Evolutionary conservation across 2,888 invertebrate species (phyloP), one percentile per base, ranked within the genome.

Genomic region (Mythimna loreyi): DNA sequence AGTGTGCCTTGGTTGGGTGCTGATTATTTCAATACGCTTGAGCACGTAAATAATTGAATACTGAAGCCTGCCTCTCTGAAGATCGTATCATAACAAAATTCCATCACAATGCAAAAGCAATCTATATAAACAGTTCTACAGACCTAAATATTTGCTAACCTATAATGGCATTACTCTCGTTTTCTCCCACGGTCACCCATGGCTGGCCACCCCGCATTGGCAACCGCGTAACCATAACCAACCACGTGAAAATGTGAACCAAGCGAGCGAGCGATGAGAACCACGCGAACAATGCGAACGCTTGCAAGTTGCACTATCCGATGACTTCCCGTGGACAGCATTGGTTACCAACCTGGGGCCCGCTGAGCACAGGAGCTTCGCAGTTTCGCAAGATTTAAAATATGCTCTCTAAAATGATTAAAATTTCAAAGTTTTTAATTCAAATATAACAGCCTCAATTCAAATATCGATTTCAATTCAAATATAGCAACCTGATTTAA

Each of bases 171-270:
- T 75, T 87, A 95, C 95, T 94, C 93, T 95, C 93, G 83, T 83
- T 94, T 94, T 94, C 90, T 91, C 92, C 89, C 90, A 90, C 88
- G 87, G 92, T 94, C 92, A 95, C 89, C 89, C 92, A 93, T 86
- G 81, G 88, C 67, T 92, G 94, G 72, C 73, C 93, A 93, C 94
- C 93, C 87, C 76, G 78, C 75, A 75, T 30, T 56, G 70, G 43
- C 87, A 78, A 86, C 82, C 81, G 85, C 81, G 69, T 73, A 72
- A 66, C 72, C 66, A 72, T 82, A 82, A 86, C 81, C 82, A 85
- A 86, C 81, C 82, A 85, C 81, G 68, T 75, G 75, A 75, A 79
- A 77, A 73, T 80, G 70, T 75, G 67, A 21, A 62, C 69, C 83
- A 86, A 84, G 80, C 82, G 82, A 75, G 78, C 74, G 81, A 84